A percentile compares a stretch with the other conserved stretches of the same genome.
These are phyloP conservation scores for Lasiommata megera DNA, from an alignment of 2,888 invertebrate species.

Conservation along the genomic window DNA sequence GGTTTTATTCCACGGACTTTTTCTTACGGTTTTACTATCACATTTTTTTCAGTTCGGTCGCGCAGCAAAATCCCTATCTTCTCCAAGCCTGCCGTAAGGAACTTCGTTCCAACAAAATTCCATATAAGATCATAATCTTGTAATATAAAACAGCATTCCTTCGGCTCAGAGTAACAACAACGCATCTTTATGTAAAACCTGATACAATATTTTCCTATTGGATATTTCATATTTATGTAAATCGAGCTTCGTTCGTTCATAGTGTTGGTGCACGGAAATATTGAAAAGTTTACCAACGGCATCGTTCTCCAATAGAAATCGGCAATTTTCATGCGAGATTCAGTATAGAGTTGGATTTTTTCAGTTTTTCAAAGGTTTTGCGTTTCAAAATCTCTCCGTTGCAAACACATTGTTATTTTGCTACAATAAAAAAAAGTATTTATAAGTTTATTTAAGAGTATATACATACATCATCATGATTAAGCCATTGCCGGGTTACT, in stretches of 20 bases:
- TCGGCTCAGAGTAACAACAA: neutral
- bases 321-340: neutral
- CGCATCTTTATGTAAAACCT: constrained; percentile 4
- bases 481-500: no score
- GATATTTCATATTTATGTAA: constrained; percentile 9
- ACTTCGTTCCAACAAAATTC: no score
- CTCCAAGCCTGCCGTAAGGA: no score
- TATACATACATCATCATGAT: no score
- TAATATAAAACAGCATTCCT: neutral
- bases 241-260: neutral
- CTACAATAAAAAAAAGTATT: neutral
- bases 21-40: no score
- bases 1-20: no score
- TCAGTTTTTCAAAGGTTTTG: neutral
- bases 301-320: constrained; percentile 8
- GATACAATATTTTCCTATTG: constrained; percentile 3
- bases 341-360: neutral
- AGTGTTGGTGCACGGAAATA: constrained; percentile 5
- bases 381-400: neutral
- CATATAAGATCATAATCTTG: no score
- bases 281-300: constrained; percentile 7
- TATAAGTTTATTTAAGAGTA: no score
- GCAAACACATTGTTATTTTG: neutral
- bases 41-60: no score
- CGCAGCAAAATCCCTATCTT: no score